Percentiles rank a stretch among this genome's conserved stretches.
Evolutionary conservation across 2,113 vertebrate species (phyloP).

Genomic region (Laterallus jamaicensis): DNA sequence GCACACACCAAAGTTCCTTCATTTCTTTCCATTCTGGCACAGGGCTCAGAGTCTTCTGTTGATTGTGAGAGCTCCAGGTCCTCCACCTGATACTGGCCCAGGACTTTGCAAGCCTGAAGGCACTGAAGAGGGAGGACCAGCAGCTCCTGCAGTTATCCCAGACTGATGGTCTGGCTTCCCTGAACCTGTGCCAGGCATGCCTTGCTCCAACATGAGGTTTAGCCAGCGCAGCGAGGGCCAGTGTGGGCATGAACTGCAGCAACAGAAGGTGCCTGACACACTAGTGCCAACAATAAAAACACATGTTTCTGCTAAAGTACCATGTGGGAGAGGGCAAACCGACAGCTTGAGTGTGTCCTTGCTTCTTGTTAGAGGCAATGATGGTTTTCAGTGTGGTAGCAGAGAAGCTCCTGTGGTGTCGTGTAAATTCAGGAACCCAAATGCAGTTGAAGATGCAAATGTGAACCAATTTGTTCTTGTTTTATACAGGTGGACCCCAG

Average conservation of each 20-base stretch:
- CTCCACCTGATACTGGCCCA: not conserved
- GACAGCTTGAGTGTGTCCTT: not conserved
- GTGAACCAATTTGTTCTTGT: not conserved
- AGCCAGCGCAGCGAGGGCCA: not conserved
- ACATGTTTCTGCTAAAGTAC: not conserved
- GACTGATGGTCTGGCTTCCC: not conserved
- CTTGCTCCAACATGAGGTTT: not conserved
- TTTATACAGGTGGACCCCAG: not conserved
- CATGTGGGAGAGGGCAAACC: not conserved
- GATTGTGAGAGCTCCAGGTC: not conserved
- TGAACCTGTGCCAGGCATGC: not conserved
- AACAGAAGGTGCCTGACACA: not conserved
- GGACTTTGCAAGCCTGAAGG: not conserved
- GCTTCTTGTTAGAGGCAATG: not conserved
- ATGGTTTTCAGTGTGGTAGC: not conserved
- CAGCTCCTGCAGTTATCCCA: not conserved
- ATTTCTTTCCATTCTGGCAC: not conserved
- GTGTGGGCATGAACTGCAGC: not conserved
- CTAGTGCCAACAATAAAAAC: not conserved
- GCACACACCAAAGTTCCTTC: not conserved
- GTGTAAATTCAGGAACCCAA: not conserved
- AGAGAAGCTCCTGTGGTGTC: not conserved
- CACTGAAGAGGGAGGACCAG: not conserved
- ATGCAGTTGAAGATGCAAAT: not conserved
- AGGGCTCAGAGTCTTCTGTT: not conserved